Base-by-base conservation (phyloP, 2,888 invertebrate genomes). In the Eupithecia exiguata region DNA sequence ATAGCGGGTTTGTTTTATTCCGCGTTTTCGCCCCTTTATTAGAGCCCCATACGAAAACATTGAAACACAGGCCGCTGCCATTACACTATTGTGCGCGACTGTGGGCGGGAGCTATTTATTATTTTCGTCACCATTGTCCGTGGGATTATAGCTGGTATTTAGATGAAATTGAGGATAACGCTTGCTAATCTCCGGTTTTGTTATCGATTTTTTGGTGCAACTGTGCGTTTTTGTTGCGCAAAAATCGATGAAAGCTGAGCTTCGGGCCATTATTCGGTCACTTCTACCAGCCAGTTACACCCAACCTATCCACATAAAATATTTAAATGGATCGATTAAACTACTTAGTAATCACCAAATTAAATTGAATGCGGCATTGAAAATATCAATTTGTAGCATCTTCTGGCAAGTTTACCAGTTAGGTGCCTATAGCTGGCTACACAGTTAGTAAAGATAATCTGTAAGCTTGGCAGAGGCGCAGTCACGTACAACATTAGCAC, bases 121-220 rank as follows among this genome's bases (percentile, higher is more conserved):
- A 94, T 94, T 94, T 94, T 92, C 93, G 93, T 93, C 93, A 91
- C 94, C 90, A 88, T 89, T 94, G 94, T 94, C 87, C 88, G 79
- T 69, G 84, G 92, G 93, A 92, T 94, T 93, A 94, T 88, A 90
- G 88, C 86, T 84, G 88, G 92, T 92, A 93, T 94, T 94, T 94
- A 94, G 94, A 94, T 94, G 91, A 89, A 93, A 94, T 94, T 94
- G 93, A 92, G 93, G 93, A 94, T 94, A 94, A 92, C 83, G 91
- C 84, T 83, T 82, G 85, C 90, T 93, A 93, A 93, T 93, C 94
- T 91, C 87, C 85, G 86, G 83, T 89, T 90, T 87, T 84, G 80
- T 77, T 84, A 92, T 92, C 91, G 92, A 92, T 93, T 91, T 89
- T 87, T 86, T 79, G 73, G 70, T 72, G 78, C 77, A 75, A 78